Percentiles rank a stretch among this genome's conserved stretches.
Conservation (phyloP, 2,888 invertebrate species). For the Pasiphila rectangulata region DNA sequence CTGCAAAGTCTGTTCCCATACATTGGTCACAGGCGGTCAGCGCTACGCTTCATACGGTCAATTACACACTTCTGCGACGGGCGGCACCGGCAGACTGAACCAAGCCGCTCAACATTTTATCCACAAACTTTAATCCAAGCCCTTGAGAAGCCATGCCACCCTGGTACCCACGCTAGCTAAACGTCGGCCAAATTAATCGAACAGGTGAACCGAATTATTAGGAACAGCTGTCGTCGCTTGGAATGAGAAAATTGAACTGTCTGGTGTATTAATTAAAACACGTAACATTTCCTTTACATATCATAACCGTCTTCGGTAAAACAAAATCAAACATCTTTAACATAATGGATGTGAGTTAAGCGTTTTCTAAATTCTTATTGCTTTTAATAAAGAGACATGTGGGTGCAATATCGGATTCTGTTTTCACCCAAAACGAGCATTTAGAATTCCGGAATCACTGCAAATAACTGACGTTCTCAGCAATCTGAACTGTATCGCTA, state of each 20-base stretch:
- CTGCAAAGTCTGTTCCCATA: slow-evolving; percentile 53
- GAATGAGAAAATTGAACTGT: slow-evolving; percentile 23
- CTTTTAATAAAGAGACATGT: slow-evolving; percentile 36
- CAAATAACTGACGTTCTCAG: slow-evolving; percentile 43
- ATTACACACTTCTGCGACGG: slow-evolving; percentile 58
- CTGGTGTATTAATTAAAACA: slow-evolving; percentile 7
- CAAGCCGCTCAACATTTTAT: slow-evolving; percentile 30
- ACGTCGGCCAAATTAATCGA: slow-evolving; percentile 32
- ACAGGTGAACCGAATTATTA: slow-evolving; percentile 34
- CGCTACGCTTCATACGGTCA: slow-evolving; percentile 67
- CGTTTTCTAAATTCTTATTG: slow-evolving; percentile 31
- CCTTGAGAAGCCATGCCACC: slow-evolving; percentile 31
- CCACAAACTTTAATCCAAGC: slow-evolving; percentile 33
- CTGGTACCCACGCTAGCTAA: slow-evolving; percentile 20
- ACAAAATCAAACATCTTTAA: slow-evolving; percentile 34
- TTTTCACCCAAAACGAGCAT: slow-evolving; percentile 41
- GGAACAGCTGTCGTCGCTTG: slow-evolving; percentile 27
- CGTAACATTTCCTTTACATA: not conserved
- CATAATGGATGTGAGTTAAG: slow-evolving; percentile 31
- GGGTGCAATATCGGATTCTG: slow-evolving; percentile 44
- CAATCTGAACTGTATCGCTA: slow-evolving; percentile 36
- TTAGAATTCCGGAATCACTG: slow-evolving; percentile 54
- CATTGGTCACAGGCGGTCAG: slow-evolving; percentile 61
- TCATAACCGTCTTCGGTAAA: not conserved
- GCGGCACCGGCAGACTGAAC: slow-evolving; percentile 33